Percentiles rank a stretch among this genome's conserved stretches.
These are phyloP conservation scores for Cossypha dichroa DNA, from an alignment of 2,797 vertebrate genomes.

Conservation along the genomic window DNA sequence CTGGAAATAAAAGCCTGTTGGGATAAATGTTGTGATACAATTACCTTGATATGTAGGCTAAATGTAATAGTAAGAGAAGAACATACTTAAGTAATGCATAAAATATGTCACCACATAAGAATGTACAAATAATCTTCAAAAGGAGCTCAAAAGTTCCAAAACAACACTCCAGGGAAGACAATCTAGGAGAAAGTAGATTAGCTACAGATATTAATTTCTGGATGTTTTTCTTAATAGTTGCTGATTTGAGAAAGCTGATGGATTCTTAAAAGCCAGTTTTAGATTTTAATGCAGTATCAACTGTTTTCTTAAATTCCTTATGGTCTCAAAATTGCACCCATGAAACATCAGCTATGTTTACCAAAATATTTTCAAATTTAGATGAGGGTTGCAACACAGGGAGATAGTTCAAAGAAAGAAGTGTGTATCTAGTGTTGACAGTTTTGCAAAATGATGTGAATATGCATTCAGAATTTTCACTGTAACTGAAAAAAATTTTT, in stretches of 20 bases:
- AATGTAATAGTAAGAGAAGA: not conserved
- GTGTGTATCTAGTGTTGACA: constrained; percentile 27
- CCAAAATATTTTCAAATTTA: constrained; percentile 64
- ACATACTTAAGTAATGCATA: not conserved
- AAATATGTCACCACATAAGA: not conserved
- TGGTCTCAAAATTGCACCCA: constrained; percentile 38
- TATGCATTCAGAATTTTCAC: constrained; percentile 9
- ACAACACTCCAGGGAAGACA: not conserved
- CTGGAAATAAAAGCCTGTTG: not conserved
- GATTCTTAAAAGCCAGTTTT: constrained; percentile 17
- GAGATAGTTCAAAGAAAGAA: constrained; percentile 40
- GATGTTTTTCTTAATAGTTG: not conserved
- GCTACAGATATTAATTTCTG: not conserved
- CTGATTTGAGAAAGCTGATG: not conserved
- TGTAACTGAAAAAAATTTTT: not conserved
- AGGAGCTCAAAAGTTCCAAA: not conserved
- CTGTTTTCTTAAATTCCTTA: constrained; percentile 58
- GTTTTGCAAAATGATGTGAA: constrained; percentile 37
- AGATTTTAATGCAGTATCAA: constrained; percentile 12
- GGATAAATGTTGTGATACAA: not conserved
- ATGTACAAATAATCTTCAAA: not conserved
- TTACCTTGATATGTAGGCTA: not conserved
- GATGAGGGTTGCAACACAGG: constrained; percentile 23
- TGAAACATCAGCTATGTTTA: constrained; percentile 57
- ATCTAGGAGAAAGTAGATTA: not conserved